These are phyloP conservation scores for Delphinapterus leucas DNA, from an alignment of 2,113 vertebrate genomes.

Conservation along the genomic window DNA sequence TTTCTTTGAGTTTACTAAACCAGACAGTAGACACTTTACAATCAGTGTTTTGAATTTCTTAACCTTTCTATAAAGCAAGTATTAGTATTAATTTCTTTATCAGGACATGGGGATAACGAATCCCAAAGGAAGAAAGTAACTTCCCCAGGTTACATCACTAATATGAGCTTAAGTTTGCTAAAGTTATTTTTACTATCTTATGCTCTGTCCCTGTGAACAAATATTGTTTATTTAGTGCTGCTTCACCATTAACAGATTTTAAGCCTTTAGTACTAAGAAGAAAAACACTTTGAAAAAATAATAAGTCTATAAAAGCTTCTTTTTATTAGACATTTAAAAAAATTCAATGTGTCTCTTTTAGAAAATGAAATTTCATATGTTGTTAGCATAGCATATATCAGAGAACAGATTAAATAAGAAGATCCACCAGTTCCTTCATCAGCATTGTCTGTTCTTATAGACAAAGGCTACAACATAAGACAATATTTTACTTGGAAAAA, in stretches of 20 bases:
- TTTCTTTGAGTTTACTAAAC: background rate
- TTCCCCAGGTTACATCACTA: background rate
- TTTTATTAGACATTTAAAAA: background rate
- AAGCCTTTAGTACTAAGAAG: background rate
- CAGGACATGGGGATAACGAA: background rate
- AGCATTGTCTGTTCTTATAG: background rate
- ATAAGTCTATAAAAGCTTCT: background rate
- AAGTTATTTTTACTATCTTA: background rate
- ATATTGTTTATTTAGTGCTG: background rate
- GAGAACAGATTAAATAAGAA: background rate
- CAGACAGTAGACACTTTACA: background rate
- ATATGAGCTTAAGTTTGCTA: background rate
- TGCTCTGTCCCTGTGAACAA: background rate
- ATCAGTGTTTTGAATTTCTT: background rate
- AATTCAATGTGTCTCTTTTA: background rate
- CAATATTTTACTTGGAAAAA: background rate
- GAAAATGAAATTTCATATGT: background rate
- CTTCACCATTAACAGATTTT: background rate
- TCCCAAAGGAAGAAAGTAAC: background rate
- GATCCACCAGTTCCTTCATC: background rate
- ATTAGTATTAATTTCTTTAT: background rate
- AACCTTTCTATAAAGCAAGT: background rate
- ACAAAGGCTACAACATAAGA: background rate
- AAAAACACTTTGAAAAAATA: background rate
- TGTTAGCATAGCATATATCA: background rate